These are phyloP conservation scores for Sterrhoptilus dennistouni DNA, from an alignment of 2,113 vertebrate species.

Conservation along the genomic window DNA sequence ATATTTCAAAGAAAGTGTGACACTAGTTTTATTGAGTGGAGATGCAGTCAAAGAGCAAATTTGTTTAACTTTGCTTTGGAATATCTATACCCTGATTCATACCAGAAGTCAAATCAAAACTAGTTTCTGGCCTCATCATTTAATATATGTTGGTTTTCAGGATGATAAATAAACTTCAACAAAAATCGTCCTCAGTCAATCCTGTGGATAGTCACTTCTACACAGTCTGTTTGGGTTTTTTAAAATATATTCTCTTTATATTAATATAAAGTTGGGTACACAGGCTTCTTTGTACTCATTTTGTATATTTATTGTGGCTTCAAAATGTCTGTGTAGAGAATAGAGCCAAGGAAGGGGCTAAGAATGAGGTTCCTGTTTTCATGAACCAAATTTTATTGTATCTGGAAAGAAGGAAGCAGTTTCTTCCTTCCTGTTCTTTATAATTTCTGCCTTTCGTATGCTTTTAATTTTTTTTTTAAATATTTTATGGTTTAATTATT, in stretches of 20 bases:
- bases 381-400: neutral
- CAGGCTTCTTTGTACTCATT: neutral
- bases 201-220: neutral
- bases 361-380: neutral
- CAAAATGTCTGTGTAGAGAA: neutral
- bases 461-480: neutral
- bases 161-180: neutral
- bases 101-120: neutral
- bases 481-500: neutral
- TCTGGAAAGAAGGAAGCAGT: neutral
- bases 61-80: neutral
- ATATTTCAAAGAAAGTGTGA: neutral
- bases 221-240: accelerated
- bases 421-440: neutral
- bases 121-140: neutral
- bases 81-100: neutral
- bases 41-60: neutral
- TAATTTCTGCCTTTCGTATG: neutral
- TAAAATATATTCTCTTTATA: neutral
- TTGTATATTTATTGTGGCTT: neutral
- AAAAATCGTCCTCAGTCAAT: neutral
- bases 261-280: neutral
- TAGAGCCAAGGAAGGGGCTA: neutral
- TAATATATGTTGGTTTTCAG: neutral
- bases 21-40: neutral